Base-by-base conservation (phyloP, 2,113 vertebrate species). In the Corapipo altera region DNA sequence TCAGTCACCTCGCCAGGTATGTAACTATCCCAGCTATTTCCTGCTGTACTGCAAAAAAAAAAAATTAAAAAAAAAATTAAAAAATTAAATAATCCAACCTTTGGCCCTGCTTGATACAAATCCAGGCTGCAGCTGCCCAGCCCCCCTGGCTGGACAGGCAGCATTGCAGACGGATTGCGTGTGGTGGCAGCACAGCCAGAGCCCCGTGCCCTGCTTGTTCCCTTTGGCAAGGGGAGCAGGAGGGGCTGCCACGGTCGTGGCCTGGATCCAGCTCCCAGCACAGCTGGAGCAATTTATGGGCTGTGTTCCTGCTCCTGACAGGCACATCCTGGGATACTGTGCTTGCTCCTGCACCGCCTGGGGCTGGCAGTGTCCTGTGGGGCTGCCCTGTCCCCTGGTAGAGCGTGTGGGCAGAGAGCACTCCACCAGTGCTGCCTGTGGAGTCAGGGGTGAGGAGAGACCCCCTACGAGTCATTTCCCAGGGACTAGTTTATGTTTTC, bases 81-180 rank as follows among this genome's bases (percentile, higher is more conserved):
- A 90, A 48, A 87, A 70, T 77, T 55, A 85, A 94, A 51, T 62
- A 72, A 58, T 76, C 33, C 78, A 92, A 12, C 33, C 78, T 77
- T 93, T 93, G 57, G 57, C 95, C 70, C 52, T 58, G 27, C 85
- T 89, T 93, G 97, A 97, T 95, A 97, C 75, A 90, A 97, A 95
- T 95, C 97, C 73, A 91, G 70, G 61, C 84, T 49, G 90, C 43
- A 39, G 70, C 90, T 82, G 76, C 91, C 80, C 71, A 46, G 75
- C 79, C 71, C 92, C 92, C 88, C 80, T 81, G 84, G 92, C 92
- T 32, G 79, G 88, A 46, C 71, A 43, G 27, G 88, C 85, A 84
- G 86, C 96, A 97, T 98, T 98, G 98, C 98, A 98, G 98, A 98
- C 97, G 3, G 97, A 98, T 98, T 98, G 97, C 96, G 97, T 98